Base-by-base conservation (phyloP, 2,113 vertebrate species). In the Sylvietta virens region DNA sequence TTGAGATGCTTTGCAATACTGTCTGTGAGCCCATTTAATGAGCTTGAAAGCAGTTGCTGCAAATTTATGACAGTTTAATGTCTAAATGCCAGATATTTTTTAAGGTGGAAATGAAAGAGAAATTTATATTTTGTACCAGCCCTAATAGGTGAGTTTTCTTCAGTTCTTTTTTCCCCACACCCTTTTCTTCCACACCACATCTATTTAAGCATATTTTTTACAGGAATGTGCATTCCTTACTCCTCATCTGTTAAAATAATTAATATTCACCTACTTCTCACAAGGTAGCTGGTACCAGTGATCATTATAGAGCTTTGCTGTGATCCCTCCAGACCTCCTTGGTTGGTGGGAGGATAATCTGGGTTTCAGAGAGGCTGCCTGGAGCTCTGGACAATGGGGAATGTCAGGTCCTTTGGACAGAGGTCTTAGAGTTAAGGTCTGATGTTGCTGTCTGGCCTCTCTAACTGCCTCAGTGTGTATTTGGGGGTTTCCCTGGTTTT, bases 1-100 rank as follows among this genome's bases (percentile, higher is more conserved):
- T 79, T 40, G 90, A 94, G 94, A 93, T 91, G 91, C 83, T 96
- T 92, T 97, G 91, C 92, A 92, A 39, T 95, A 85, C 87, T 92
- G 88, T 95, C 88, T 84, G 78, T 62, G 88, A 96, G 92, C 84
- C 74, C 82, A 77, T 97, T 97, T 96, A 97, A 97, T 97, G 97
- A 97, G 92, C 91, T 94, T 96, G 88, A 96, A 96, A 94, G 94
- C 90, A 94, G 78, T 92, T 88, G 86, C 92, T 94, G 89, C 56
- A 88, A 95, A 96, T 97, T 94, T 95, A 94, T 97, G 94, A 84
- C 86, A 91, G 74, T 95, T 90, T 90, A 90, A 94, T 80, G 90
- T 90, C 69, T 54, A 93, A 95, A 95, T 95, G 94, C 92, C 72
- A 84, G 86, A 42, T 45, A 40, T 67, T 95, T 95, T 88, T 95